Evolutionary conservation across 2,113 vertebrate species (phyloP).

Genomic region (Leuciscus idus): DNA sequence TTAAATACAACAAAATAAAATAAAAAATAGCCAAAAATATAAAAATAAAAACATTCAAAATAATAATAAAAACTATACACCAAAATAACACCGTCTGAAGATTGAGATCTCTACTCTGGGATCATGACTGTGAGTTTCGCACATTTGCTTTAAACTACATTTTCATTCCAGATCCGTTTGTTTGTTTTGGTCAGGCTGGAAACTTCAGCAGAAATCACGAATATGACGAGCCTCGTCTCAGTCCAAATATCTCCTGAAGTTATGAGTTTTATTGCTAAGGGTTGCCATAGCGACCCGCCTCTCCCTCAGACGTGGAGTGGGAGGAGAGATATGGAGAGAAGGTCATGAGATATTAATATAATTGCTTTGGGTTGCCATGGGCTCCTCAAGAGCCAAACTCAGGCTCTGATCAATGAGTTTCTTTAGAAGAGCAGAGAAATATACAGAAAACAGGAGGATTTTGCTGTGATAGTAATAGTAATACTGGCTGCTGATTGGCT

Average conservation of each 20-base stretch:
- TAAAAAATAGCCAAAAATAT: too few relatives aligned
- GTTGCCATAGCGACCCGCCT: slow-evolving; percentile 14
- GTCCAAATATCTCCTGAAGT: background rate
- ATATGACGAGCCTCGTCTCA: background rate
- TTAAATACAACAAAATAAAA: too few relatives aligned
- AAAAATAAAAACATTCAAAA: too few relatives aligned
- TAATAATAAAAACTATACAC: too few relatives aligned
- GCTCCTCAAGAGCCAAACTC: background rate
- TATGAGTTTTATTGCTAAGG: slow-evolving; percentile 1
- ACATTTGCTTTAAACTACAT: background rate
- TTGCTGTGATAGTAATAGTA: background rate
- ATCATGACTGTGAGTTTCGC: background rate
- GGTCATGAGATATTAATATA: slow-evolving; percentile 70
- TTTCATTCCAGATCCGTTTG: slow-evolving; percentile 29
- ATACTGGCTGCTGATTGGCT: slow-evolving; percentile 6
- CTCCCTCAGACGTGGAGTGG: slow-evolving; percentile 45
- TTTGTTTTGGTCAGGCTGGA: slow-evolving; percentile 61
- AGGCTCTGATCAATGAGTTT: background rate
- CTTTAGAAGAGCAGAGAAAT: background rate
- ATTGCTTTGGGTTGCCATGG: slow-evolving; percentile 72
- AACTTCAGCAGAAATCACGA: background rate
- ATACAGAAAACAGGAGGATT: background rate
- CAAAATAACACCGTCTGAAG: background rate
- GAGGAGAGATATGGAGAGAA: slow-evolving; percentile 64
- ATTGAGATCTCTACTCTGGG: background rate